Base-by-base conservation (phyloP, 2,888 invertebrate genomes). In the Oligia fasciuncula region DNA sequence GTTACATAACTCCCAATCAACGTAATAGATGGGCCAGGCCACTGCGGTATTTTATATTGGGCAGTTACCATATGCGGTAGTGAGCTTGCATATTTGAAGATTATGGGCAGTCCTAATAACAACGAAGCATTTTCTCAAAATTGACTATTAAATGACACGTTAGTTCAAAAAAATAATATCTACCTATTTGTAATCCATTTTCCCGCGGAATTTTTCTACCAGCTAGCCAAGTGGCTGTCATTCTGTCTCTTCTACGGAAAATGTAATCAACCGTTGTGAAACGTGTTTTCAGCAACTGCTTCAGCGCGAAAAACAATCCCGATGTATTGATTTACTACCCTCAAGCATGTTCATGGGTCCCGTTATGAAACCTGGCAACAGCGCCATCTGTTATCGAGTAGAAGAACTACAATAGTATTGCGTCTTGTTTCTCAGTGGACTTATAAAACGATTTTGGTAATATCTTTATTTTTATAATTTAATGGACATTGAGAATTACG, bases 351-450 rank as follows among this genome's bases (percentile, higher is more conserved):
- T 54, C 43, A 62, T 29, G 13, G 40, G 63, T 1, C 1, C 13
- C 1, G 23, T 13, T 62, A 5, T 1, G 4, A 35, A 17, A n/a
- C 40, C 14, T 78, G 13, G 23, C 23, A 54, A 71, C 35, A 85
- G 79, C 81, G 87, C 87, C 84, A 85, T 87, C 87, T 88, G 14
- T 75, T 79, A 70, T 40, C 73, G 80, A 88, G 71, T 84, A 81
- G 88, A 35, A 1, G 29, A 66, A 85, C 57, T 83, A 77, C 79
- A 69, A 29, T 29, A 0, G 2, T 29, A 74, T 73, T 46, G n/a
- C 11, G 17, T 51, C 14, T 40, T 40, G 23, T 63, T 70, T 54
- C 0, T 51, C 11, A 8, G 6, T 29, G n/a, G 0, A 19, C 14
- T 13, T n/a, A 2, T 6, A 3, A 5, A 35, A 17, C 3, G 4